Percentiles rank a stretch among this genome's conserved stretches.
These are phyloP conservation scores for Lochmaea crataegi DNA, from an alignment of 2,888 invertebrate species.

Conservation along the genomic window DNA sequence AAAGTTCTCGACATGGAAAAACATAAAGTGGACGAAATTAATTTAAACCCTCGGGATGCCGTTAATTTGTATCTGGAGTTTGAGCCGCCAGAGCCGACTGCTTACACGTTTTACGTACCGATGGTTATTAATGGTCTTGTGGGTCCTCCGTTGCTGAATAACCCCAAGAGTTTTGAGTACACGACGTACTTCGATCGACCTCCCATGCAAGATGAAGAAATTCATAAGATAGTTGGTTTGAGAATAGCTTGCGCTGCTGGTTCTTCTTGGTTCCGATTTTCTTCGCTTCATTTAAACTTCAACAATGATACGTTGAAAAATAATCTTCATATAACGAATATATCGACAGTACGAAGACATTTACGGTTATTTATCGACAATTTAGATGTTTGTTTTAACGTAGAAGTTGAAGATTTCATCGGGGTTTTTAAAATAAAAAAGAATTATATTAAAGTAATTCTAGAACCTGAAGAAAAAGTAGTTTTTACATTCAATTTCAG, in stretches of 20 bases:
- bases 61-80: slow-evolving; percentile 63
- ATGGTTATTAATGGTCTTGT: slow-evolving; percentile 70
- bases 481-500: slow-evolving; percentile 15
- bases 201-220: background rate
- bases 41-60: slow-evolving; percentile 53
- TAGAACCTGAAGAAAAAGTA: slow-evolving; percentile 48
- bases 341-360: slow-evolving; percentile 22
- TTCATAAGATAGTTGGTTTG: slow-evolving; percentile 40
- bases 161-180: slow-evolving; percentile 42
- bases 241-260: slow-evolving; percentile 50
- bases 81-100: slow-evolving; percentile 63
- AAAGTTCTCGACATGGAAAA: slow-evolving; percentile 51
- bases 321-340: slow-evolving; percentile 38
- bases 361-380: slow-evolving; percentile 16
- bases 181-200: slow-evolving; percentile 33
- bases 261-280: slow-evolving; percentile 44
- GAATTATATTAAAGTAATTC: slow-evolving; percentile 26
- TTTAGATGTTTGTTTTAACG: slow-evolving; percentile 16
- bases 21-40: slow-evolving; percentile 39
- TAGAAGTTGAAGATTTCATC: slow-evolving; percentile 14
- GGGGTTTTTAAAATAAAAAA: background rate
- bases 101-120: slow-evolving; percentile 71
- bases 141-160: slow-evolving; percentile 67
- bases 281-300: slow-evolving; percentile 39
- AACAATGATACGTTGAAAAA: background rate